Percentiles rank a stretch among this genome's conserved stretches.
phyloP scores from a whole-genome alignment of 1,140 invertebrate genomes.

The Lerema accius region DNA sequence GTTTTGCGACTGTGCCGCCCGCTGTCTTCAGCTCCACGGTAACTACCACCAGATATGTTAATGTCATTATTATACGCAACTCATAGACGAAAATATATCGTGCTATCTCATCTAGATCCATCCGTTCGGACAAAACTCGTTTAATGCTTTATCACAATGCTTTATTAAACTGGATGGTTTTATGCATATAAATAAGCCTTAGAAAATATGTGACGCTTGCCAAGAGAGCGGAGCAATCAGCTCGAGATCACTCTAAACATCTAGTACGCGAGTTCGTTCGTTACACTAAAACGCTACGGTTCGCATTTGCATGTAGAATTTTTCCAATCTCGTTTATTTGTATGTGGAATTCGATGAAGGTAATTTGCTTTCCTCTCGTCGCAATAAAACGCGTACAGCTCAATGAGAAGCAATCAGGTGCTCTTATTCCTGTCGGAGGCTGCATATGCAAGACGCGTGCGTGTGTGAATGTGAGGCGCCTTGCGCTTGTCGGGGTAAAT shows the following conservation, averaged over 20 bases:
- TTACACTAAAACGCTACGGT: constrained; percentile 26
- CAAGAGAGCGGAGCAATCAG: constrained; percentile 19
- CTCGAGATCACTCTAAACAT: constrained; percentile 16
- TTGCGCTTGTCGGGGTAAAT: constrained; percentile 40
- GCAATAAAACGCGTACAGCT: constrained; percentile 53
- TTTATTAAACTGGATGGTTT: constrained; percentile 29
- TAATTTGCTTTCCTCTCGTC: constrained; percentile 46
- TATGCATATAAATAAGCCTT: constrained; percentile 22
- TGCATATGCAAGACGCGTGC: constrained; percentile 41
- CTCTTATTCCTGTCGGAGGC: constrained; percentile 49
- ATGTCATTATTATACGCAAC: constrained; percentile 38
- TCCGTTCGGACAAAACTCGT: constrained; percentile 6
- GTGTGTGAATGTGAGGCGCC: constrained; percentile 44
- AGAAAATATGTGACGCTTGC: constrained; percentile 19
- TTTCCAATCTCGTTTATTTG: constrained; percentile 27
- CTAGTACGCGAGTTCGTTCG: constrained; percentile 4
- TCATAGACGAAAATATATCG: constrained; percentile 25
- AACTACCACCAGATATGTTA: constrained; percentile 32
- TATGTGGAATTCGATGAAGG: constrained; percentile 49
- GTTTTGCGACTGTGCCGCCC: constrained; percentile 29
- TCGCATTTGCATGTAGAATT: constrained; percentile 22
- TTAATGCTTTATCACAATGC: constrained; percentile 5
- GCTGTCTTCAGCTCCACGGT: constrained; percentile 25
- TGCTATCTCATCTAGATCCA: constrained; percentile 8
- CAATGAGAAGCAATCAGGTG: constrained; percentile 75